Evolutionary conservation across 2,797 vertebrate genomes (phyloP).

Genomic region (Enteromius anoplus): DNA sequence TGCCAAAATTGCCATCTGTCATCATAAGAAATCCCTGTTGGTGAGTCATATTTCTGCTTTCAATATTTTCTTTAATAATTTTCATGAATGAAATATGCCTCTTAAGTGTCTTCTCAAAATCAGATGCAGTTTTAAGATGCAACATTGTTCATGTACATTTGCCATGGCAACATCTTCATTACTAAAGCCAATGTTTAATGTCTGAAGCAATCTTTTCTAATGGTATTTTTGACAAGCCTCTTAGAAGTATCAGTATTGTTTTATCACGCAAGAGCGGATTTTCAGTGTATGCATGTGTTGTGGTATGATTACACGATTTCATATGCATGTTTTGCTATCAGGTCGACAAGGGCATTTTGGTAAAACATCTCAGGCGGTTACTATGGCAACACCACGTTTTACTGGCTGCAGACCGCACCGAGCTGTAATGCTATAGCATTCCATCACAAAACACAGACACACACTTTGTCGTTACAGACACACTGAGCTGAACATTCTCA

Average conservation of each 20-base stretch:
- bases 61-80: neutral
- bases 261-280: neutral
- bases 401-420: slow-evolving; percentile 56
- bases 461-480: slow-evolving; percentile 31
- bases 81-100: slow-evolving; percentile 32
- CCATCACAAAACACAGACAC: slow-evolving; percentile 56
- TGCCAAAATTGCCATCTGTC: neutral
- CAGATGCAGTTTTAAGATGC: slow-evolving; percentile 16
- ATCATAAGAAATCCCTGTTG: neutral
- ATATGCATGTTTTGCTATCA: slow-evolving; percentile 60
- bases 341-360: slow-evolving; percentile 61
- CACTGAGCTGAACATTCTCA: slow-evolving; percentile 27
- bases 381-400: slow-evolving; percentile 80
- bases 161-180: slow-evolving; percentile 54
- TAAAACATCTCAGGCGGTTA: slow-evolving; percentile 72
- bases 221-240: neutral
- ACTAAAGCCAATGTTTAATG: slow-evolving; percentile 40
- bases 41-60: slow-evolving; percentile 2
- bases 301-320: slow-evolving; percentile 47
- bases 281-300: slow-evolving; percentile 1
- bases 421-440: slow-evolving; percentile 62
- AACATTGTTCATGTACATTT: slow-evolving; percentile 43
- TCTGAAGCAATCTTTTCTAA: slow-evolving; percentile 48
- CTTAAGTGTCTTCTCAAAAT: neutral
- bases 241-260: slow-evolving; percentile 4